Percentiles rank a stretch among this genome's conserved stretches.
phyloP scores from a whole-genome alignment of 2,113 vertebrate genomes.

The Cyrtonyx montezumae region DNA sequence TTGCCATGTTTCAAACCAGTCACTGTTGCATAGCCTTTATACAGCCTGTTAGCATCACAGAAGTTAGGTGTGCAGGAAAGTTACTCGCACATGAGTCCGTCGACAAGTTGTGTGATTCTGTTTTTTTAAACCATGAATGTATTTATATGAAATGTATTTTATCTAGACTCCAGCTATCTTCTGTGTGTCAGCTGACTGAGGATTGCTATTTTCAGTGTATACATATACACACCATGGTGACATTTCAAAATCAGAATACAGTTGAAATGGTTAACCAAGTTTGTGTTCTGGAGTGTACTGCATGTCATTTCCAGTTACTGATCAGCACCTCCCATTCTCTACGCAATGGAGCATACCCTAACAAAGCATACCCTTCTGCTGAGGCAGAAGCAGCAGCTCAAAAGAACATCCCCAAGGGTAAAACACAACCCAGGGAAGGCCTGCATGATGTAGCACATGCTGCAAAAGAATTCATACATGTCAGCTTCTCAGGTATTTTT shows the following conservation, averaged over 20 bases:
- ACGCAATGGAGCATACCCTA: neutral
- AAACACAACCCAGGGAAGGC: neutral
- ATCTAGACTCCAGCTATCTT: neutral
- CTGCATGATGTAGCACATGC: no score
- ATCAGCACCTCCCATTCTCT: neutral
- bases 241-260: slow-evolving; percentile 53
- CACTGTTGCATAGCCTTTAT: neutral
- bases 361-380: no score
- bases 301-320: neutral
- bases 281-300: neutral
- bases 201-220: slow-evolving; percentile 4
- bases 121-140: slow-evolving; percentile 46
- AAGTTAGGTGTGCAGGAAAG: neutral
- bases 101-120: neutral
- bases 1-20: slow-evolving; percentile 47
- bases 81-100: slow-evolving; percentile 11
- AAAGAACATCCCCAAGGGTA: fast-evolving
- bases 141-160: slow-evolving; percentile 56
- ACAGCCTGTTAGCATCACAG: slow-evolving; percentile 22
- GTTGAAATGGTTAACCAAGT: slow-evolving; percentile 18
- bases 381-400: neutral
- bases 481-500: neutral
- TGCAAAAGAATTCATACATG: neutral
- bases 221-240: neutral
- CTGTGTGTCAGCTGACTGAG: slow-evolving; percentile 8